Base-by-base conservation (phyloP, 2,888 invertebrate genomes). In the Chrysolina haemoptera region DNA sequence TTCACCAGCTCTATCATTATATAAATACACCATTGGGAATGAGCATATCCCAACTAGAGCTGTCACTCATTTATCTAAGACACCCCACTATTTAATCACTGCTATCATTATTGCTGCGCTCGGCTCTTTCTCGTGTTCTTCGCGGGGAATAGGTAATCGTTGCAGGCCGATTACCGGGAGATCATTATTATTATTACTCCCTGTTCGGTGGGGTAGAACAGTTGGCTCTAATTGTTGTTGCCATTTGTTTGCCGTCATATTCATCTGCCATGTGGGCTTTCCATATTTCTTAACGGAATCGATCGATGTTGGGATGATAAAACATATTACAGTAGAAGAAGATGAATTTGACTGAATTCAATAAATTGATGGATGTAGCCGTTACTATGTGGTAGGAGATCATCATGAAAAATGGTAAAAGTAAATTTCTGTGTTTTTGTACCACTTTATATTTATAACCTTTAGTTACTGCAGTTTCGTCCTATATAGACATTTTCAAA, bases 51-150 rank as follows among this genome's bases (percentile, higher is more conserved):
- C 79, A 82, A 78, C 84, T 68, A 82, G 82, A 83, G 82, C 86
- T 86, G 87, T 87, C 87, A 87, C 85, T 87, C 87, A 87, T 87
- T 87, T 86, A 87, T 87, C 87, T 85, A 86, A 86, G 86, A 86
- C 85, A 86, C 87, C 86, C 86, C 84, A 83, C 84, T 83, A 85
- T 86, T 86, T 87, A 86, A 87, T 87, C 87, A 86, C 86, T 83
- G 84, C 86, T 85, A 87, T 87, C 86, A 86, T 87, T 87, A 87
- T 85, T 74, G 68, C 65, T 71, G 64, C 62, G 62, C 66, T 71
- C 53, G n/a, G 78, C 62, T 64, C 72, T n/a, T n/a, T 80, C 76
- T 79, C 76, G 76, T 79, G 81, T 79, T 81, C 77, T 76, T 77
- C 79, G 70, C 55, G 50, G 79, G 82, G 62, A 75, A 82, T 82